A percentile compares a stretch with the other conserved stretches of the same genome.
phyloP scores from a whole-genome alignment of 2,113 vertebrate species.

The Oreochromis niloticus region DNA sequence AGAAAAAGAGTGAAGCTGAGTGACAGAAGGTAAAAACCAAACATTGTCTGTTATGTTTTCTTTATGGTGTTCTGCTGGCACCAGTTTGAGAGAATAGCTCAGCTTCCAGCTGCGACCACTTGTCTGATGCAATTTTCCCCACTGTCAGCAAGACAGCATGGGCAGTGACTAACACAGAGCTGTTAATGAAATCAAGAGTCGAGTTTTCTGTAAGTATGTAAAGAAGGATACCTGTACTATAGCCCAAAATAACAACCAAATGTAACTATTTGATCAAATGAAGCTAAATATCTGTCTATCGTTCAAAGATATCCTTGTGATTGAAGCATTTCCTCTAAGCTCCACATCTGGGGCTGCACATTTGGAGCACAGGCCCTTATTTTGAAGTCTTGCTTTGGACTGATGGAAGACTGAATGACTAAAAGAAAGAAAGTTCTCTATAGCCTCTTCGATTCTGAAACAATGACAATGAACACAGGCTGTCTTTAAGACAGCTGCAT shows the following conservation, averaged over 20 bases:
- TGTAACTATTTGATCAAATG: background rate
- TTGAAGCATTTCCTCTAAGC: background rate
- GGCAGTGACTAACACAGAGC: background rate
- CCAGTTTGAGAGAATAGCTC: background rate
- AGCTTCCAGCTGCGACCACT: background rate
- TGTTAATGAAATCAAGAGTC: background rate
- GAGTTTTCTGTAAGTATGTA: background rate
- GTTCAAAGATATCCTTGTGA: background rate
- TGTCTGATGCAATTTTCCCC: background rate
- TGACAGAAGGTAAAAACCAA: background rate
- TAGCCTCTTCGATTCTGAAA: background rate
- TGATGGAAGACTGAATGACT: background rate
- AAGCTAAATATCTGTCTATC: background rate
- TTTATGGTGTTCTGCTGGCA: background rate
- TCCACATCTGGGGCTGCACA: background rate
- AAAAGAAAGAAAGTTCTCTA: background rate
- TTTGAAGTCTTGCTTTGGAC: background rate
- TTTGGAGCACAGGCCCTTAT: background rate
- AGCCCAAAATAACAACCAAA: background rate
- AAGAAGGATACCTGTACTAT: background rate
- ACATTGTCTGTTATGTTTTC: background rate
- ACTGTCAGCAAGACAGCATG: background rate
- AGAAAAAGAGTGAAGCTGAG: background rate
- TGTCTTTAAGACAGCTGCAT: background rate
- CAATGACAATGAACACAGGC: background rate